These are phyloP conservation scores for Chanos chanos DNA, from an alignment of 2,797 vertebrate species.

Conservation along the genomic window DNA sequence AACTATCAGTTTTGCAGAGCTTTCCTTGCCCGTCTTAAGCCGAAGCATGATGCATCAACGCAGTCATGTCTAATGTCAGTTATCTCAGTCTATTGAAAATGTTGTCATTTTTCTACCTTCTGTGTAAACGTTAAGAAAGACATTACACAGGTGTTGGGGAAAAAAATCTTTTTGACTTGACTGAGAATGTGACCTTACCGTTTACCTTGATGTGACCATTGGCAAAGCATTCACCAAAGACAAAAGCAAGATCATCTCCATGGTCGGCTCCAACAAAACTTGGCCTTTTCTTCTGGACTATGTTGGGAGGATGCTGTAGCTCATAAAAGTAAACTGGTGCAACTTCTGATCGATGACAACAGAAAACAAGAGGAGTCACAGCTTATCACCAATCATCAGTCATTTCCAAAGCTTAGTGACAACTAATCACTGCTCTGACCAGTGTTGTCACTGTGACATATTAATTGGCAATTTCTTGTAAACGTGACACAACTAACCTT, in stretches of 20 bases:
- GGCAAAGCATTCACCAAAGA: conserved; percentile 62
- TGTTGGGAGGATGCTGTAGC: conserved; percentile 60
- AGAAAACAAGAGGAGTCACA: too few species aligned
- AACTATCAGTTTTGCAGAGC: too few species aligned
- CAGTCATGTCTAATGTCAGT: background rate
- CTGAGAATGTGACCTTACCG: too few species aligned
- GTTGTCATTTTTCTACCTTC: too few species aligned
- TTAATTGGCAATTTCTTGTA: too few species aligned
- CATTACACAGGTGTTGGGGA: too few species aligned
- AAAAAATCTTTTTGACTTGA: too few species aligned
- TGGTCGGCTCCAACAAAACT: conserved; percentile 71
- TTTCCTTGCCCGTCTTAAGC: too few species aligned
- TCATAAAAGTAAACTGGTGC: conserved; percentile 71
- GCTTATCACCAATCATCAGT: background rate
- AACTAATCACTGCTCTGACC: background rate
- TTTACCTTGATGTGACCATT: conserved; percentile 17
- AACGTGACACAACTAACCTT: too few species aligned
- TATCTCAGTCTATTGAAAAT: background rate
- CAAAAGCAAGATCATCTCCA: conserved; percentile 61
- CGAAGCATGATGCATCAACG: background rate
- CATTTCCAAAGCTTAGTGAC: background rate
- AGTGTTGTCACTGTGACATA: too few species aligned
- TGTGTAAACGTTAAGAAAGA: background rate
- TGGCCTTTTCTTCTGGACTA: conserved; percentile 41
- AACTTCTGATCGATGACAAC: conserved; percentile 52